Evolutionary conservation across 2,113 vertebrate genomes (phyloP), one percentile per base, ranked within the genome.

Genomic region (Mirza zaza): DNA sequence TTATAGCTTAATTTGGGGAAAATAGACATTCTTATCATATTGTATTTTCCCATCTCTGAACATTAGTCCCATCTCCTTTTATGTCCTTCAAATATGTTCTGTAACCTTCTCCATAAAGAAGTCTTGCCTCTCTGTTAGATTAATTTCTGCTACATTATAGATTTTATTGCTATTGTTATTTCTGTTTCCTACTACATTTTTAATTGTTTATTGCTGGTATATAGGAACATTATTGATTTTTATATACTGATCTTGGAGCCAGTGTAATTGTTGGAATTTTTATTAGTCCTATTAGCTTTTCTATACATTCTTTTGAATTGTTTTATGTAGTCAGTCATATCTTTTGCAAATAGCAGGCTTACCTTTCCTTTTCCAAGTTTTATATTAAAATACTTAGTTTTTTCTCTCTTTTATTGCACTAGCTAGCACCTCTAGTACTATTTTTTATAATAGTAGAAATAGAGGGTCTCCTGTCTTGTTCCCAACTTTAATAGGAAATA

Each of bases 141-240:
- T 91, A 79, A 77, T 77, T 87, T 25, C 70, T 57, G 32, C n/a
- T 57, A 71, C 42, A 21, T 87, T 91, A 55, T 94, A 52, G 23
- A 63, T 80, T 79, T 79, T 55, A 83, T 67, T 88, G 39, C 20
- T 52, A 63, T 65, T 85, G 29, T 45, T 88, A 48, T 76, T 79
- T 93, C 9, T 82, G 52, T 91, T 71, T 59, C 55, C 25, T 59
- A 42, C 52, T 76, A 70, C 25, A 79, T 92, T 77, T 95, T 65
- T 67, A 73, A 92, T 25, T 73, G 21, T 6, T 67, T 59, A 45
- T 90, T 92, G 42, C 65, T 89, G 42, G 8, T 75, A 15, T 84
- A 23, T 25, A 42, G 77, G 29, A 95, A 55, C 82, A 75, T 85
- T 76, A 76, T 27, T 94, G 77, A 87, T 79, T 83, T 82, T 84